Base-by-base conservation (phyloP, 2,113 vertebrate genomes). In the Glareola pratincola region DNA sequence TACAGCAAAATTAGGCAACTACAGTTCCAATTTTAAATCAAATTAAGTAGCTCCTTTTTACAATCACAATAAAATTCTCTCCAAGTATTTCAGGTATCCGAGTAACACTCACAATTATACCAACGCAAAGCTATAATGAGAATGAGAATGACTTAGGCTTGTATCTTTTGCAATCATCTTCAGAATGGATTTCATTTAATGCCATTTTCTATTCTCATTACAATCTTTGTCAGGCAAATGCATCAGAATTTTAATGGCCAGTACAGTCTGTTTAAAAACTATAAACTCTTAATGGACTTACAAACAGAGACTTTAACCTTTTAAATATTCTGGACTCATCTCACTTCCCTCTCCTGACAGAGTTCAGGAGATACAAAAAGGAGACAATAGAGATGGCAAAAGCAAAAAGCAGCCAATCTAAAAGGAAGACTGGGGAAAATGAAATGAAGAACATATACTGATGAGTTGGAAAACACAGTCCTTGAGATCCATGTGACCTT, bases 31-130 rank as follows among this genome's bases (percentile, higher is more conserved):
- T 90, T 92, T 92, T 87, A 92, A 94, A 94, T 87, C 57, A 95
- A 94, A 97, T 94, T 95, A 97, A 95, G 80, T 78, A 89, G 22
- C 51, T 85, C n/a, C 45, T 78, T 95, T 92, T 95, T 87, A 87
- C 36, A 91, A 64, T 90, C 86, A 79, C 76, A 69, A 60, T 96
- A 94, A 95, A 92, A 92, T 76, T 95, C 43, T 85, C 88, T 89
- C 50, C 48, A 43, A 87, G 64, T 91, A 85, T 75, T 94, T 94
- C 88, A 97, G 95, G 89, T 95, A 86, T 60, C 60, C 2, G 3
- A 96, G 79, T 79, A 95, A 69, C 73, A 72, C 50, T 88, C 94
- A 88, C 69, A 96, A 91, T 96, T 94, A 92, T 57, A 76, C 36
- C 62, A 93, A 91, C 56, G 85, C 48, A 95, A 87, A 94, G 51